A percentile compares a stretch with the other conserved stretches of the same genome.
phyloP scores from a whole-genome alignment of 2,888 invertebrate genomes.

The Torymus tubicola region DNA sequence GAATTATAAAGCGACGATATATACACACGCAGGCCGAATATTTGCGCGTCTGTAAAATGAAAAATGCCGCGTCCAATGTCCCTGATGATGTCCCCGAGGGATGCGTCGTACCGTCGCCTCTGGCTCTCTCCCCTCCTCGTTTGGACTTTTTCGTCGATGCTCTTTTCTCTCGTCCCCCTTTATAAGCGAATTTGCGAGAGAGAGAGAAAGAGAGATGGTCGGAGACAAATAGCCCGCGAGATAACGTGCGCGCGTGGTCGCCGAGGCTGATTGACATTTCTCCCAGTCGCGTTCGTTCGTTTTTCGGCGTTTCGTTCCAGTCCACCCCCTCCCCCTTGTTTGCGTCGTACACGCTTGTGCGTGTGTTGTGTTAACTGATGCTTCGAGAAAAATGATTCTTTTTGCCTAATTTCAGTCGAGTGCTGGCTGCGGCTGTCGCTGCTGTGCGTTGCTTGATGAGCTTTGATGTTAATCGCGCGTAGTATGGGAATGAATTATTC shows the following conservation, averaged over 20 bases:
- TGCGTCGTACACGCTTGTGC: background rate
- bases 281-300: background rate
- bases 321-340: background rate
- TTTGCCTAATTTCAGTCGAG: conserved; percentile 29
- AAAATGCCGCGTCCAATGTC: conserved; percentile 74
- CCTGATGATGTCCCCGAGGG: conserved; percentile 73
- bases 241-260: conserved; percentile 46
- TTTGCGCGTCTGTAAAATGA: conserved; percentile 60
- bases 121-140: conserved; percentile 50
- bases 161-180: conserved; percentile 54
- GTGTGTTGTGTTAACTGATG: background rate
- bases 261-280: conserved; percentile 48
- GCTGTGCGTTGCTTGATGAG: conserved; percentile 21
- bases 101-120: conserved; percentile 53
- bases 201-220: conserved; percentile 56
- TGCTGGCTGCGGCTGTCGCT: background rate
- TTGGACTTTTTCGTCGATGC: conserved; percentile 48
- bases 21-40: conserved; percentile 19
- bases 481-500: conserved; percentile 47
- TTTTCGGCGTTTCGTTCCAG: background rate
- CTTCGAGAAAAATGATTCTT: conserved; percentile 40
- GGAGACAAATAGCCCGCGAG: conserved; percentile 71
- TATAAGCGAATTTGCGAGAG: conserved; percentile 10
- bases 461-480: conserved; percentile 39
- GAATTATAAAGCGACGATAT: conserved; percentile 38